Evolutionary conservation across 1,140 invertebrate genomes (phyloP).

Genomic region (Elysia chlorotica): DNA sequence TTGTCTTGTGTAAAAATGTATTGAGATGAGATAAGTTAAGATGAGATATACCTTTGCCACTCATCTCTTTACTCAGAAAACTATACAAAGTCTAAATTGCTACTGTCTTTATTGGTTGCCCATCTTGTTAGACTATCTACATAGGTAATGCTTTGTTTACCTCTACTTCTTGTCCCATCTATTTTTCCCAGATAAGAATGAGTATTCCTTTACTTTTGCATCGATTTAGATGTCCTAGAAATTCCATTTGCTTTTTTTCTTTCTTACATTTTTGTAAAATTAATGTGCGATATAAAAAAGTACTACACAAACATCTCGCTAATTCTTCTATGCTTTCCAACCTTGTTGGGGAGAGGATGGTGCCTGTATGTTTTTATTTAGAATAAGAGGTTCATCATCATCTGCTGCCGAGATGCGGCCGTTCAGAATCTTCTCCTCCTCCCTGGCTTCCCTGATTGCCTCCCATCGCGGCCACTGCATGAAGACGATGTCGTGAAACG

Average conservation of each 20-base stretch:
- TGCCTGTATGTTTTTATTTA: background rate
- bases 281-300: background rate
- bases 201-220: too few relatives aligned
- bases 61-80: too few relatives aligned
- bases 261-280: background rate
- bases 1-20: too few relatives aligned
- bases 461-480: slow-evolving; percentile 23
- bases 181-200: too few relatives aligned
- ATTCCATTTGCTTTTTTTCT: background rate
- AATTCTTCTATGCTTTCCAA: background rate
- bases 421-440: background rate
- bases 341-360: background rate
- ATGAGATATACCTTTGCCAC: too few relatives aligned
- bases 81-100: too few relatives aligned
- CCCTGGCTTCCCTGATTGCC: background rate
- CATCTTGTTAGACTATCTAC: too few relatives aligned
- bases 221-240: background rate
- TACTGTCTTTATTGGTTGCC: too few relatives aligned
- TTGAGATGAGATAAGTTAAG: too few relatives aligned
- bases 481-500: slow-evolving; percentile 15
- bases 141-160: too few relatives aligned
- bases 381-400: background rate
- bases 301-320: background rate
- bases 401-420: background rate
- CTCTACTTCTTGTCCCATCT: too few relatives aligned